Conservation (phyloP, 2,888 invertebrate species). For the Callyntrura sp. region DNA sequence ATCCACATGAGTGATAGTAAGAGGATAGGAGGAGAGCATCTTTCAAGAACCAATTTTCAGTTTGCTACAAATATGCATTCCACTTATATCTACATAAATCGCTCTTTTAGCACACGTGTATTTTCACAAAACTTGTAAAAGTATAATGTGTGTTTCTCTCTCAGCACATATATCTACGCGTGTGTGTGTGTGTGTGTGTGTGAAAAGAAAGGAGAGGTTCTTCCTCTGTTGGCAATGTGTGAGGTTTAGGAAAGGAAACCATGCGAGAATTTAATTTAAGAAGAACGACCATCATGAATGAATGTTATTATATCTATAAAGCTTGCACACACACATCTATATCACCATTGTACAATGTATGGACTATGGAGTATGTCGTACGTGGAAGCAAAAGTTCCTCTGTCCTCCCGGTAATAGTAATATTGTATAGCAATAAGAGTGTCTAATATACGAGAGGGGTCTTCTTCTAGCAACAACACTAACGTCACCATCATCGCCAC, state of each 20-base stretch:
- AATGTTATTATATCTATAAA: slow-evolving; percentile 57
- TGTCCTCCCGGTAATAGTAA: slow-evolving; percentile 40
- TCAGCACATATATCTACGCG: not conserved
- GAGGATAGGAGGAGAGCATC: slow-evolving; percentile 52
- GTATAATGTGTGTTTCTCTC: slow-evolving; percentile 40
- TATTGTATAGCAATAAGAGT: not conserved
- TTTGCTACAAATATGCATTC: slow-evolving; percentile 62
- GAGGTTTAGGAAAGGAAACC: slow-evolving; percentile 78
- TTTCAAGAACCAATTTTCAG: slow-evolving; percentile 73
- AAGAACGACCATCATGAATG: slow-evolving; percentile 75
- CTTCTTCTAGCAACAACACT: slow-evolving; percentile 8
- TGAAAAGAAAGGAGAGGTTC: slow-evolving; percentile 40
- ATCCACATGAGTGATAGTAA: slow-evolving; percentile 57
- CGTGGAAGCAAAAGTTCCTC: slow-evolving; percentile 43
- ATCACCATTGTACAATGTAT: too few relatives aligned
- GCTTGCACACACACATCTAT: not conserved
- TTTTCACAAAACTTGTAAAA: slow-evolving; percentile 14
- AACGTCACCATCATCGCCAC: slow-evolving; percentile 4
- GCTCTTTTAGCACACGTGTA: slow-evolving; percentile 4
- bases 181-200: slow-evolving; percentile 32
- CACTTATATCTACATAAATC: slow-evolving; percentile 5
- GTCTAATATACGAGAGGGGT: slow-evolving; percentile 15
- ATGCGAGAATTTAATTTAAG: slow-evolving; percentile 80
- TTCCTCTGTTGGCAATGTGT: slow-evolving; percentile 70
- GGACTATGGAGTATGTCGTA: too few relatives aligned